Percentiles rank a stretch among this genome's conserved stretches.
Conservation (phyloP, 2,888 invertebrate species). For the Chrysotoxum bicinctum region DNA sequence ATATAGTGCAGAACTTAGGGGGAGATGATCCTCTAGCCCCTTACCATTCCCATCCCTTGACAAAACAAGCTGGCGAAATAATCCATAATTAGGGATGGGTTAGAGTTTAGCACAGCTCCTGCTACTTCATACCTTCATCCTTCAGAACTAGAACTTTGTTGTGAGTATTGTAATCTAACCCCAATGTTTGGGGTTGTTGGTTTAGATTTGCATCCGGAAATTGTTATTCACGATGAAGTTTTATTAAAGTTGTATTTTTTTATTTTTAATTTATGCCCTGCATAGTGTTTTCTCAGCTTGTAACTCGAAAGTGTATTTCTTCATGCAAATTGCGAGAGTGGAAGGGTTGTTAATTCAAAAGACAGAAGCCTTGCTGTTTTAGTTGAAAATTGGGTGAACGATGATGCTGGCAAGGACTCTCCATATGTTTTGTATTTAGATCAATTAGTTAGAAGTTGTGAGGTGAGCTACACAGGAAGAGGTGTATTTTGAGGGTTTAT, state of each 20-base stretch:
- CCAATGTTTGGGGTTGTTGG: conserved; percentile 55
- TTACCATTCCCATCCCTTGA: neutral
- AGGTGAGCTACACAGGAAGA: neutral
- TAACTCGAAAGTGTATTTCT: neutral
- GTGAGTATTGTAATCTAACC: conserved; percentile 47
- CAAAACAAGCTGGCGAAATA: conserved; percentile 45
- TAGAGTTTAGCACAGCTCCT: neutral
- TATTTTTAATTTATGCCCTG: conserved; percentile 4
- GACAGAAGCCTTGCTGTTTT: neutral
- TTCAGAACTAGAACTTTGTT: neutral
- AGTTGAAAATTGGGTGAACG: neutral
- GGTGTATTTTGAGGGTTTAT: neutral
- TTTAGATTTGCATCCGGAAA: conserved; percentile 58
- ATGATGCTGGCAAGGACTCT: neutral
- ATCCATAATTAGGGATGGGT: conserved; percentile 59
- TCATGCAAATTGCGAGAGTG: neutral
- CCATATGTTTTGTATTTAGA: neutral
- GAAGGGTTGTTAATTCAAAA: neutral
- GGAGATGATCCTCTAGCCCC: neutral
- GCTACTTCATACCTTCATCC: neutral
- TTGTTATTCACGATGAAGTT: conserved; percentile 48
- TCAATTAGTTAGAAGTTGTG: neutral
- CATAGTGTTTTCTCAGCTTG: neutral
- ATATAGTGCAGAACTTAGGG: conserved; percentile 9
- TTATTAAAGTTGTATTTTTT: conserved; percentile 50